A percentile compares a stretch with the other conserved stretches of the same genome.
phyloP scores from a whole-genome alignment of 2,888 invertebrate genomes.

The Ariolimax columbianus region DNA sequence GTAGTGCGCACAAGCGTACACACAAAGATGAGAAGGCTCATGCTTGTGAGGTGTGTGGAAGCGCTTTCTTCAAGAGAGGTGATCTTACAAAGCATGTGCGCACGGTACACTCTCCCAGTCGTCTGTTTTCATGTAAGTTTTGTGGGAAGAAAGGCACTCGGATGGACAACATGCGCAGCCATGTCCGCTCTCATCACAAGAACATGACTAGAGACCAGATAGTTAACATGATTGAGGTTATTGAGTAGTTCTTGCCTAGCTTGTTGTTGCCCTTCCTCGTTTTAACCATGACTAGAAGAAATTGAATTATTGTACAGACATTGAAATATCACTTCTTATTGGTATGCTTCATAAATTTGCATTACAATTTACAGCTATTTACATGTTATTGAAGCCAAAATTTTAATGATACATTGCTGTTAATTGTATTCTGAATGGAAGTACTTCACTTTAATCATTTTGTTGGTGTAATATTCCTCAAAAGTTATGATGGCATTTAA shows the following conservation, averaged over 20 bases:
- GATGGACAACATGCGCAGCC: conserved; percentile 66
- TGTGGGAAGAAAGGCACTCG: conserved; percentile 66
- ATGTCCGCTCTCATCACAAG: conserved; percentile 59
- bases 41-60: conserved; percentile 61
- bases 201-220: conserved; percentile 56
- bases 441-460: background rate
- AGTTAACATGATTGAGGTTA: conserved; percentile 54
- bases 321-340: background rate
- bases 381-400: background rate
- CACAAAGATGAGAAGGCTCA: conserved; percentile 62
- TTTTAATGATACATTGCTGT: background rate
- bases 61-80: conserved; percentile 66
- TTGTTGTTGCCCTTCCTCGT: background rate
- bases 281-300: background rate
- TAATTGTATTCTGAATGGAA: background rate
- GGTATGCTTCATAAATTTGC: background rate
- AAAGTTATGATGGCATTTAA: too few species aligned
- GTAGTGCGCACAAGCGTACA: conserved; percentile 63
- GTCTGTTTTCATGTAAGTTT: conserved; percentile 63
- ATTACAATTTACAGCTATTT: background rate
- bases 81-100: conserved; percentile 66
- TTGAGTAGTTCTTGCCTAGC: conserved; percentile 19
- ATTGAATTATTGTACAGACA: background rate
- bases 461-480: too few species aligned
- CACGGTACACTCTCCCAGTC: conserved; percentile 63